Percentiles rank a stretch among this genome's conserved stretches.
These are phyloP conservation scores for Hemibagrus wyckioides DNA, from an alignment of 2,113 vertebrate genomes.

Conservation along the genomic window DNA sequence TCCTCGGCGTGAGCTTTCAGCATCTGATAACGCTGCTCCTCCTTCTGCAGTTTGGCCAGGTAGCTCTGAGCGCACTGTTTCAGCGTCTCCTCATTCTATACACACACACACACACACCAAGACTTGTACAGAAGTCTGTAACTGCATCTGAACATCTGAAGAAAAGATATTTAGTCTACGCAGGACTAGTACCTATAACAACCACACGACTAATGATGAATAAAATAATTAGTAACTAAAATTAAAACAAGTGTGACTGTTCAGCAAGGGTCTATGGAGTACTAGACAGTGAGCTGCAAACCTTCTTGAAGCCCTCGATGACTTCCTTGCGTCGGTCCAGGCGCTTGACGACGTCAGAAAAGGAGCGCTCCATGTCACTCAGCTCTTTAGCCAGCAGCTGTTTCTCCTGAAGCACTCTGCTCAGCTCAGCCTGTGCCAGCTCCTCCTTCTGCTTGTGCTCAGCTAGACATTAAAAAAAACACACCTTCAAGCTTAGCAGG, in stretches of 20 bases:
- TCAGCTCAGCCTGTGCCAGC: constrained; percentile 68
- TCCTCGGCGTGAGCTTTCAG: constrained; percentile 91
- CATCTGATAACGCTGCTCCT: constrained; percentile 85
- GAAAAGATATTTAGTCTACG: not conserved
- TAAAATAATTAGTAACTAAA: not conserved
- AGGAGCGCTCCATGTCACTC: constrained; percentile 83
- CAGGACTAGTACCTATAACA: not conserved
- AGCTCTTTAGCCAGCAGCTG: constrained; percentile 81
- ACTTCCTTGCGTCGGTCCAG: constrained; percentile 88
- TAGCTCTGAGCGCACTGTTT: constrained; percentile 86
- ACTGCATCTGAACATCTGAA: not conserved
- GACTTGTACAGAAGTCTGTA: not conserved
- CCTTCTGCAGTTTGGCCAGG: constrained; percentile 78
- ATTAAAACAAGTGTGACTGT: not conserved
- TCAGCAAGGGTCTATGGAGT: not conserved
- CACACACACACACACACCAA: not conserved
- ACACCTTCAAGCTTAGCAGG: not conserved
- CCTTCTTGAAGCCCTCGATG: constrained; percentile 85
- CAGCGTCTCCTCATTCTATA: constrained; percentile 87
- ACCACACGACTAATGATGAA: not conserved
- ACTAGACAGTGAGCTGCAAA: constrained; percentile 30
- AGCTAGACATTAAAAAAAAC: constrained; percentile 60
- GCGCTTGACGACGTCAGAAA: constrained; percentile 87
- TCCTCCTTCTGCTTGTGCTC: constrained; percentile 80
- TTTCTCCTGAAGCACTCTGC: constrained; percentile 76